These are phyloP conservation scores for Scalopus aquaticus DNA, from an alignment of 2,113 vertebrate genomes.

Conservation along the genomic window DNA sequence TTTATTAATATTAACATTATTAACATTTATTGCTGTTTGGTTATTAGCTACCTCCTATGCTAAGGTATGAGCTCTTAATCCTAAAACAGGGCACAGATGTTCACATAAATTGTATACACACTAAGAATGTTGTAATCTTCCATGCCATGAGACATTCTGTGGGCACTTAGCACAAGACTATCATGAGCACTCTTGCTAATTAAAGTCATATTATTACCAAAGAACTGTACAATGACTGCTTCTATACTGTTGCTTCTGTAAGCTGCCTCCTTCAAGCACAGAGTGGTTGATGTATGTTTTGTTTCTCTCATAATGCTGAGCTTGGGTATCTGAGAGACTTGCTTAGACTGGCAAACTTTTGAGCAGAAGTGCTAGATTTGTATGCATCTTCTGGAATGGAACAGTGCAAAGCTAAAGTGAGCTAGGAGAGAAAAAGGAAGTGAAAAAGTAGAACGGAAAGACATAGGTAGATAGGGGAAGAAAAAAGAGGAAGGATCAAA, in stretches of 20 bases:
- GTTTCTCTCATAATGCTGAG: slow-evolving; percentile 54
- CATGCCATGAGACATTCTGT: neutral
- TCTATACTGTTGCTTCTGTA: neutral
- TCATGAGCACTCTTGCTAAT: slow-evolving; percentile 45
- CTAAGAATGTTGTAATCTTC: neutral
- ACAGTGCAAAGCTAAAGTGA: slow-evolving; percentile 53
- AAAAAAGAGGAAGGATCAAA: slow-evolving; percentile 70
- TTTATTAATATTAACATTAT: neutral
- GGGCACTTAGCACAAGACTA: slow-evolving; percentile 12
- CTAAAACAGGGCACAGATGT: neutral
- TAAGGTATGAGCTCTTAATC: neutral
- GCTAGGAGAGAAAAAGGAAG: slow-evolving; percentile 55
- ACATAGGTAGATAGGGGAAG: slow-evolving; percentile 58
- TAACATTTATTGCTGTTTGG: neutral
- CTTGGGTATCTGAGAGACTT: slow-evolving; percentile 59
- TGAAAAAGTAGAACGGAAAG: slow-evolving; percentile 70
- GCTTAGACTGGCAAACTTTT: slow-evolving; percentile 70
- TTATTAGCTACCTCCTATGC: neutral
- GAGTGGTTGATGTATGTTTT: slow-evolving; percentile 23
- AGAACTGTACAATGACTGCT: neutral
- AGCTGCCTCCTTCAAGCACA: neutral
- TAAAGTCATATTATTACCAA: slow-evolving; percentile 2
- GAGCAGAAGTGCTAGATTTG: slow-evolving; percentile 57
- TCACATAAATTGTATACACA: neutral
- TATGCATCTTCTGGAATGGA: slow-evolving; percentile 32